Evolutionary conservation across 2,113 vertebrate species (phyloP).

Genomic region (Nerophis lumbriciformis): DNA sequence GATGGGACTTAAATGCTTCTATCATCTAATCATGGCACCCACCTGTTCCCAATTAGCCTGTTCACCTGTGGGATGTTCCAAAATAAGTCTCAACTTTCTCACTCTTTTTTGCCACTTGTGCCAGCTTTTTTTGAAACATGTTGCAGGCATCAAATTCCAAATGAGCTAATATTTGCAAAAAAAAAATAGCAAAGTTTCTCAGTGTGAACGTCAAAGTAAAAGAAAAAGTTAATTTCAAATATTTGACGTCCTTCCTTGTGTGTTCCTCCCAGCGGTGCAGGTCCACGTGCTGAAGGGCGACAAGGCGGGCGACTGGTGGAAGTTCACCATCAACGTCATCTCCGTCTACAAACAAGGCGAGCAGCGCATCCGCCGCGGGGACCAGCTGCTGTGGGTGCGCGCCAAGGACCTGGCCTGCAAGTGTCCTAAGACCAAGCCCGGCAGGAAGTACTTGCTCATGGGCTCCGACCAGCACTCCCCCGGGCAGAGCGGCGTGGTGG

Average conservation of each 20-base stretch:
- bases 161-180: too few species aligned
- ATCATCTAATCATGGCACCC: too few species aligned
- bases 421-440: slow-evolving; percentile 93
- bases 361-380: slow-evolving; percentile 89
- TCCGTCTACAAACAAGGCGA: slow-evolving; percentile 96
- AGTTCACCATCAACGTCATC: slow-evolving; percentile 96
- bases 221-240: too few species aligned
- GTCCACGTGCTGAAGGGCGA: slow-evolving; percentile 92
- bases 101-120: too few species aligned
- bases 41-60: too few species aligned
- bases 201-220: too few species aligned
- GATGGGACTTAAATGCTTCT: too few species aligned
- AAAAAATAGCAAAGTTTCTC: too few species aligned
- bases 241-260: neutral
- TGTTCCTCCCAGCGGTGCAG: slow-evolving; percentile 80
- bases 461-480: slow-evolving; percentile 88
- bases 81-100: too few species aligned
- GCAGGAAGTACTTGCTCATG: slow-evolving; percentile 94
- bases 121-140: too few species aligned
- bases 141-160: too few species aligned
- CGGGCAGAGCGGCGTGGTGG: slow-evolving; percentile 92
- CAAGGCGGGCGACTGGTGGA: slow-evolving; percentile 96
- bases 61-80: too few species aligned
- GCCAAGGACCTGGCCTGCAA: slow-evolving; percentile 95
- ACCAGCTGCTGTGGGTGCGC: slow-evolving; percentile 95